A percentile compares a stretch with the other conserved stretches of the same genome.
Conservation (phyloP, 53 echinoderm and acorn worm genomes). For the Antedon mediterranea region DNA sequence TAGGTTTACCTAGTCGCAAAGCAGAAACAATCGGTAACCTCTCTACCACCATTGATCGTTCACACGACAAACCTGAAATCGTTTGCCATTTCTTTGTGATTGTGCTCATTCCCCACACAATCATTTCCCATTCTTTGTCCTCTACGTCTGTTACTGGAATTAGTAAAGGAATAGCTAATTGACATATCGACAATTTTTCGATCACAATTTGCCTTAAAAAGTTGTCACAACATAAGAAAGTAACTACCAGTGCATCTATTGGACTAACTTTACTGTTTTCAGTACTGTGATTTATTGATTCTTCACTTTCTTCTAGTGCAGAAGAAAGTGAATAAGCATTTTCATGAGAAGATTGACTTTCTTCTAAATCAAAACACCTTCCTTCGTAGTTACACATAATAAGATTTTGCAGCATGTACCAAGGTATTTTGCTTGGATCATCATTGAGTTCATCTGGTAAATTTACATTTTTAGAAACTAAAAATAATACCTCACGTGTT, state of each 20-base stretch:
- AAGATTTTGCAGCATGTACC: background rate
- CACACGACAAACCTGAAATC: background rate
- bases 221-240: constrained; percentile 9
- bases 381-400: background rate
- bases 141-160: background rate
- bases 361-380: background rate
- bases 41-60: background rate
- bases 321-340: background rate
- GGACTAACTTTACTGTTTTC: background rate
- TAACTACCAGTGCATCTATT: background rate
- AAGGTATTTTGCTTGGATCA: background rate
- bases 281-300: no score
- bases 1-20: background rate
- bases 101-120: constrained; percentile 7
- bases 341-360: background rate
- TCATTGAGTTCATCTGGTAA: background rate
- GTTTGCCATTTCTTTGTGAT: constrained; percentile 19
- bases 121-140: background rate
- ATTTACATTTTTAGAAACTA: background rate
- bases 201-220: constrained; percentile 10
- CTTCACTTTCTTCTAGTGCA: background rate
- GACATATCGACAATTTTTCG: constrained; percentile 14
- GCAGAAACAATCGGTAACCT: background rate
- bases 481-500: background rate
- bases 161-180: constrained; percentile 11